Evolutionary conservation across 1,140 invertebrate species (phyloP).

Genomic region (Meteorus sp.): DNA sequence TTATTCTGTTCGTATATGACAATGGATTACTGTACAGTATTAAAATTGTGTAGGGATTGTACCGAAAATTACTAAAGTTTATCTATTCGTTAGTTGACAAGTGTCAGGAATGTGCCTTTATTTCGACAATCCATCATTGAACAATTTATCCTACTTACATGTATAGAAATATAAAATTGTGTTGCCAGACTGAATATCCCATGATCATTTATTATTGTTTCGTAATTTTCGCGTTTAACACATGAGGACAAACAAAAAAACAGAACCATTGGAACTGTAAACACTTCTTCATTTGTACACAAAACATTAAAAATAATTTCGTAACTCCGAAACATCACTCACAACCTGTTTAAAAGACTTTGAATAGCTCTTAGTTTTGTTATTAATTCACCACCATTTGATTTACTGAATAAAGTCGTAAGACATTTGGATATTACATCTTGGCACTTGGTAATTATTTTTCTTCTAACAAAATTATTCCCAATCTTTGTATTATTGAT

Average conservation of each 20-base stretch:
- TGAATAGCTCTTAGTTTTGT: conserved; percentile 60
- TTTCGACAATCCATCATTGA: background rate
- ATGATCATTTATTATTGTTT: background rate
- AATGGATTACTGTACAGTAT: too few relatives aligned
- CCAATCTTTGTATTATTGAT: conserved; percentile 60
- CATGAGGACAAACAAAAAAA: too few relatives aligned
- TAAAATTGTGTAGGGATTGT: too few relatives aligned
- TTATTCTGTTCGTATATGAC: too few relatives aligned
- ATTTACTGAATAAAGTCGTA: conserved; percentile 69
- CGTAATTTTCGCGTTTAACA: too few relatives aligned
- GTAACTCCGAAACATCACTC: too few relatives aligned
- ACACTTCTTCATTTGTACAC: too few relatives aligned
- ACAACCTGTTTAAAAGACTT: conserved; percentile 54
- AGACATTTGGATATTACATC: conserved; percentile 70
- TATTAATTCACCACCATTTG: conserved; percentile 63
- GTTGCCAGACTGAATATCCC: background rate
- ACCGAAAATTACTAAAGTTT: too few relatives aligned
- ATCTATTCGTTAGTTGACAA: background rate
- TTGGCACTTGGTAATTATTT: conserved; percentile 66
- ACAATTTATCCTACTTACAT: conserved; percentile 1
- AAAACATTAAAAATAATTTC: too few relatives aligned
- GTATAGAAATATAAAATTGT: conserved; percentile 2
- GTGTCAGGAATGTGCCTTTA: background rate
- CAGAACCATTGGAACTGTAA: too few relatives aligned
- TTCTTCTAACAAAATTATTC: conserved; percentile 60